Evolutionary conservation across 2,113 vertebrate genomes (phyloP), one percentile per base, ranked within the genome.

Genomic region (Serilophus lunatus): DNA sequence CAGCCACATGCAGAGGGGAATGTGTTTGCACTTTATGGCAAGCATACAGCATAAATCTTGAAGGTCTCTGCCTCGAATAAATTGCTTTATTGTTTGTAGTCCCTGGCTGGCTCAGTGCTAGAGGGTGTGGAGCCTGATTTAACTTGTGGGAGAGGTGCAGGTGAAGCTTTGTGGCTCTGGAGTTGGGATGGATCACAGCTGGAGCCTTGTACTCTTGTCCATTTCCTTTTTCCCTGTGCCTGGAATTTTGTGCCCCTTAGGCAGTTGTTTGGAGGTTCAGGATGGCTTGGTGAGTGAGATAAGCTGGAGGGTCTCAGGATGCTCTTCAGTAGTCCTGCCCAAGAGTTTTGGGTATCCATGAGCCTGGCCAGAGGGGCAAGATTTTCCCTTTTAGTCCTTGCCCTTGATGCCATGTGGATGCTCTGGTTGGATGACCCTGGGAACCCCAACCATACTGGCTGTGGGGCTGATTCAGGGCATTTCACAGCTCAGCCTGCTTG

Each of bases 331-430:
- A 64, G 36, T 31, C 24, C 7, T 86, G 29, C 24, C 69, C 25
- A 16, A 56, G 59, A 35, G 18, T 9, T 35, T 36, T 1, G 6
- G 6, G 12, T 70, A 7, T 53, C 47, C 3, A 1, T 14, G 33
- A 71, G 47, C 22, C 45, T 2, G 11, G 15, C 33, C 4, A 78
- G 45, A 40, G n/a, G 36, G 54, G 6, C 0, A 7, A 64, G 26
- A 13, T 45, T 25, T 59, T 66, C 18, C 10, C 42, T 42, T 63
- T 60, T 29, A n/a, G 35, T 66, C 9, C 24, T 64, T 0, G 4
- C 71, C 9, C 24, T 64, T 0, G 4, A 0, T 50, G 38, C 35
- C 5, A 1, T 2, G 7, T 3, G 9, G 31, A 7, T 70, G 56
- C n/a, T 88, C 10, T 0, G 2, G 17, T 35, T 47, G 44, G 35